Conservation (phyloP, 1,140 invertebrate genomes). For the Drosophila ercepeae region DNA sequence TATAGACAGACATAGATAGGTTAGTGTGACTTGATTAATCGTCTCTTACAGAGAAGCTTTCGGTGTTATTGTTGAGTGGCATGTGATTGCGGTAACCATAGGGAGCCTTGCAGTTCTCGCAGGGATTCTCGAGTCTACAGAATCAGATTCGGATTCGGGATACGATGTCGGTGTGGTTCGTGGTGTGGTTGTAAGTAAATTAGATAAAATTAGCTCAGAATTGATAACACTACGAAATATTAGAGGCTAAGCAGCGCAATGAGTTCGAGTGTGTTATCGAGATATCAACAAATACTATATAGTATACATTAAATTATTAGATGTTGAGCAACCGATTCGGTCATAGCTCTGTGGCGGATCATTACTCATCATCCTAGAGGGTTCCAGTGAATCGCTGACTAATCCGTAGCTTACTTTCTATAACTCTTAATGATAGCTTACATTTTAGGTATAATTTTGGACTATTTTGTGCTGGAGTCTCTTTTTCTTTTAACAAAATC, state of each 20-base stretch:
- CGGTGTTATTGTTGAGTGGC: constrained; percentile 85
- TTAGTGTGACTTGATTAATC: constrained; percentile 24
- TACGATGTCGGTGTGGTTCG: constrained; percentile 24
- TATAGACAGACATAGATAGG: not conserved
- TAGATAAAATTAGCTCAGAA: constrained; percentile 33
- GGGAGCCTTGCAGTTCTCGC: constrained; percentile 85
- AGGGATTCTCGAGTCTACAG: constrained; percentile 80
- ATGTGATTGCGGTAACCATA: constrained; percentile 89
- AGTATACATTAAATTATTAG: not conserved
- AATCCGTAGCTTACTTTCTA: constrained; percentile 10
- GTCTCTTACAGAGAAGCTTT: constrained; percentile 85
- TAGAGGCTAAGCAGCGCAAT: constrained; percentile 3
- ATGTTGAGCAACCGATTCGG: not conserved
- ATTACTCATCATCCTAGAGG: constrained; percentile 5
- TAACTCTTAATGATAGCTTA: not conserved
- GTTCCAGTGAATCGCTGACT: constrained; percentile 4
- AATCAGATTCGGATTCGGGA: constrained; percentile 22
- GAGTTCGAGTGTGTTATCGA: not conserved
- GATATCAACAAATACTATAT: not conserved
- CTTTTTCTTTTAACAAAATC: not conserved
- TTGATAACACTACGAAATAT: not conserved
- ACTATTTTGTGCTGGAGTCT: not conserved
- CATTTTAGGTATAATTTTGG: too few species aligned
- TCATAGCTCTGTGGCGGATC: not conserved
- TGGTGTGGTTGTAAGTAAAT: constrained; percentile 59